Percentiles rank a stretch among this genome's conserved stretches.
phyloP scores from a whole-genome alignment of 2,888 invertebrate genomes.

The Hydraecia micacea region DNA sequence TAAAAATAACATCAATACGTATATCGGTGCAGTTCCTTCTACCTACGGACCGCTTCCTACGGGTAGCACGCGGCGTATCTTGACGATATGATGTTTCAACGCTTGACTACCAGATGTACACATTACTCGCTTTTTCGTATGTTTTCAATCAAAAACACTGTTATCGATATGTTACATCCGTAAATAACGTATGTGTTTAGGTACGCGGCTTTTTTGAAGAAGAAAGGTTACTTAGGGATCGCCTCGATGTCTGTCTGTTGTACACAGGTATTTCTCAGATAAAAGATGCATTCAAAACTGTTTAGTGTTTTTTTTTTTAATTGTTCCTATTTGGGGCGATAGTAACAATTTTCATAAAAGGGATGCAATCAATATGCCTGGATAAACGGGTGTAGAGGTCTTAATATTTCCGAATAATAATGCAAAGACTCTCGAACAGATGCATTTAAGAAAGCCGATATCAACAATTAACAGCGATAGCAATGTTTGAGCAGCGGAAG shows the following conservation, averaged over 20 bases:
- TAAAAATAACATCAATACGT: slow-evolving; percentile 68
- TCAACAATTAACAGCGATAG: slow-evolving; percentile 65
- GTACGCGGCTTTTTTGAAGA: slow-evolving; percentile 43
- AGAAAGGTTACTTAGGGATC: slow-evolving; percentile 28
- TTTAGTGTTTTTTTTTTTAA: neutral
- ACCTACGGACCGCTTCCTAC: neutral
- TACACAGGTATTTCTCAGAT: slow-evolving; percentile 5
- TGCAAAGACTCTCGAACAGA: slow-evolving; percentile 49
- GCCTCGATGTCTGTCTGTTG: slow-evolving; percentile 36
- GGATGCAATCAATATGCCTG: neutral
- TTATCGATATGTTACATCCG: slow-evolving; percentile 66
- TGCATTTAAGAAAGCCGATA: slow-evolving; percentile 65
- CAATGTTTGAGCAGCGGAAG: slow-evolving; percentile 78
- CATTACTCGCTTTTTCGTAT: slow-evolving; percentile 62
- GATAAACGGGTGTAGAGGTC: neutral
- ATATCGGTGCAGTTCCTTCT: slow-evolving; percentile 53
- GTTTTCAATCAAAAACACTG: slow-evolving; percentile 60
- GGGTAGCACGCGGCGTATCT: slow-evolving; percentile 44
- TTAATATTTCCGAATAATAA: slow-evolving; percentile 10
- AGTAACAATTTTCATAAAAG: neutral
- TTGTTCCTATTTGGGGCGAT: neutral
- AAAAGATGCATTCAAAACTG: neutral
- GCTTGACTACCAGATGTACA: slow-evolving; percentile 65
- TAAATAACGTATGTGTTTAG: slow-evolving; percentile 62
- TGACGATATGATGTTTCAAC: slow-evolving; percentile 63